phyloP scores from a whole-genome alignment of 2,888 invertebrate genomes.

The Xanthorhoe spadicearia region DNA sequence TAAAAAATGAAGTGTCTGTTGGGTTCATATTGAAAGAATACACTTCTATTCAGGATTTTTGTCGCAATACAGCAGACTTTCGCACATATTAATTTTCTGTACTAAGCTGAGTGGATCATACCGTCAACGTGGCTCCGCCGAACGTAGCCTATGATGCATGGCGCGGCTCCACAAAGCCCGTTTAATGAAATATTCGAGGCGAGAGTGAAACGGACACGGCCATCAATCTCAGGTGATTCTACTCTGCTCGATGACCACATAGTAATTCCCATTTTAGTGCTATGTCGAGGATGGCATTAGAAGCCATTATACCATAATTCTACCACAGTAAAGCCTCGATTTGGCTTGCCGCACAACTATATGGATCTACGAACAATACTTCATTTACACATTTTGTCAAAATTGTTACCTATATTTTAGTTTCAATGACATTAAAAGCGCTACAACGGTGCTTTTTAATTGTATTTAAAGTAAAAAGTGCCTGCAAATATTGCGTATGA shows the following conservation, averaged over 20 bases:
- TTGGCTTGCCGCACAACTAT: slow-evolving; percentile 7
- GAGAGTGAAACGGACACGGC: slow-evolving; percentile 71
- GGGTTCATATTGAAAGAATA: slow-evolving; percentile 1
- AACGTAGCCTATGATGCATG: slow-evolving; percentile 78
- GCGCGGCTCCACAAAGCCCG: slow-evolving; percentile 70
- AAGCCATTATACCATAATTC: slow-evolving; percentile 19
- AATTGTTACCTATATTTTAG: background rate
- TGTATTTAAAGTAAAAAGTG: background rate
- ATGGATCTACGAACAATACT: background rate
- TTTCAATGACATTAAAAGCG: background rate
- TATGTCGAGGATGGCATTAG: slow-evolving; percentile 24
- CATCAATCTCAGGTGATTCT: slow-evolving; percentile 77
- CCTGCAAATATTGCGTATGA: background rate
- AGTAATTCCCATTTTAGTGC: slow-evolving; percentile 48
- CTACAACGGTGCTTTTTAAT: background rate
- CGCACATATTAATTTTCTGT: slow-evolving; percentile 75
- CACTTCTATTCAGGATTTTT: slow-evolving; percentile 46
- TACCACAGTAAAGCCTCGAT: slow-evolving; percentile 10
- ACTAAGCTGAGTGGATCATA: slow-evolving; percentile 78
- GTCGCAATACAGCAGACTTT: slow-evolving; percentile 62
- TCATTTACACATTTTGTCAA: background rate
- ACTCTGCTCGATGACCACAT: slow-evolving; percentile 55
- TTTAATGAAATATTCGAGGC: slow-evolving; percentile 81
- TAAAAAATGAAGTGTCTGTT: background rate
- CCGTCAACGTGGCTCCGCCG: slow-evolving; percentile 70